A percentile compares a stretch with the other conserved stretches of the same genome.
Conservation (phyloP, 30 jellyfish, hydroid and myxozoan species). For the Turritopsis dohrnii region DNA sequence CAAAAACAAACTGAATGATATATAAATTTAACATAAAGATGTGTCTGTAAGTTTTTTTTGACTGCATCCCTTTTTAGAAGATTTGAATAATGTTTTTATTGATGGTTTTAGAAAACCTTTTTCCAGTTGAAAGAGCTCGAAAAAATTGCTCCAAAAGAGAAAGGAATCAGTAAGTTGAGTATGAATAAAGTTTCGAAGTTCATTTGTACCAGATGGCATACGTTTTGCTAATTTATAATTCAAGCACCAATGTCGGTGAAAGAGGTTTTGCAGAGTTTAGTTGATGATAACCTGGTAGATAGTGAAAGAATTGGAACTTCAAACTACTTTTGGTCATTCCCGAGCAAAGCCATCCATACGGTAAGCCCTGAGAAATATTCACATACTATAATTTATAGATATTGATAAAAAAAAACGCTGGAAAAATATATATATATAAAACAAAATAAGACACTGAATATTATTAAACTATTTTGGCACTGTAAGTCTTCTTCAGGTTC, state of each 20-base stretch:
- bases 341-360: conserved; percentile 90
- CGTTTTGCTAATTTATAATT: not conserved
- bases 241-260: conserved; percentile 98
- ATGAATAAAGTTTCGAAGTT: too few relatives aligned
- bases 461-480: too few relatives aligned
- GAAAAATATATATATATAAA: too few relatives aligned
- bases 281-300: conserved; percentile 95
- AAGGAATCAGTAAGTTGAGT: conserved; percentile 81
- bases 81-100: too few relatives aligned
- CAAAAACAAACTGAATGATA: not conserved
- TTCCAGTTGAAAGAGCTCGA: conserved; percentile 95
- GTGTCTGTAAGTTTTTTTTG: too few relatives aligned
- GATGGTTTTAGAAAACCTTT: conserved; percentile 70
- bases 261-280: conserved; percentile 96
- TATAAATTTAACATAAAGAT: too few relatives aligned
- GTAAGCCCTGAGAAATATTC: conserved; percentile 34
- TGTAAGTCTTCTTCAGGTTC: too few relatives aligned
- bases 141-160: conserved; percentile 97
- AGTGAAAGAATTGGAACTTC: conserved; percentile 97
- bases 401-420: too few relatives aligned
- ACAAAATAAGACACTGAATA: too few relatives aligned
- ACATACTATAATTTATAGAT: too few relatives aligned
- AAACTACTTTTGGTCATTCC: conserved; percentile 96
- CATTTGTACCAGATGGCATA: too few relatives aligned
- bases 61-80: too few relatives aligned